phyloP scores from a whole-genome alignment of 2,797 vertebrate genomes.

The Cyclopterus lumpus region DNA sequence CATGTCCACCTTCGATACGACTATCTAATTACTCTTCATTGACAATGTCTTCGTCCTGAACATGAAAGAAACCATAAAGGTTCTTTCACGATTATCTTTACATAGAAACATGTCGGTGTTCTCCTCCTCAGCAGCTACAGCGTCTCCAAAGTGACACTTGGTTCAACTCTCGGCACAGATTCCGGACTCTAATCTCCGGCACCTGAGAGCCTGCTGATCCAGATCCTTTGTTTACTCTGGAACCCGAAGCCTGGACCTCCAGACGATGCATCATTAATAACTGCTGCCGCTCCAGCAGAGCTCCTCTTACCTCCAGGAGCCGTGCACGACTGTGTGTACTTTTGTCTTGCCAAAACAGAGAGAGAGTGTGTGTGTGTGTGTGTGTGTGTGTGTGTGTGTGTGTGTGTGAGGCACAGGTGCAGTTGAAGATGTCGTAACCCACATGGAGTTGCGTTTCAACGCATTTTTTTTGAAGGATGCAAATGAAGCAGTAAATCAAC shows the following conservation, averaged over 20 bases:
- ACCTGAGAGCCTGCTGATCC: constrained; percentile 17
- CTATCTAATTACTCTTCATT: no score
- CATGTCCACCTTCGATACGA: no score
- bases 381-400: not conserved
- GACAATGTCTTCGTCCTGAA: no score
- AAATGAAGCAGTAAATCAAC: constrained; percentile 64
- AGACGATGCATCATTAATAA: constrained; percentile 18
- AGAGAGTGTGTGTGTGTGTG: not conserved
- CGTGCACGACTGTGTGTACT: not conserved
- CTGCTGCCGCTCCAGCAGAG: not conserved
- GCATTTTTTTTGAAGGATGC: constrained; percentile 52
- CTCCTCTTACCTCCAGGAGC: constrained; percentile 23
- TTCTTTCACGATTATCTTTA: no score
- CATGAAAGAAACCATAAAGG: no score
- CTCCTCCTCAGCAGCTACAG: no score
- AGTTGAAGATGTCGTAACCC: constrained; percentile 23
- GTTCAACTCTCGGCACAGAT: constrained; percentile 28
- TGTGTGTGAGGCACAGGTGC: constrained; percentile 32
- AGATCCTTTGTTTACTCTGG: constrained; percentile 27
- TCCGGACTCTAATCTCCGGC: constrained; percentile 25
- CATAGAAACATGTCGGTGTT: no score
- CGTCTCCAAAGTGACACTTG: no score
- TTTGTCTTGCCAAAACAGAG: not conserved
- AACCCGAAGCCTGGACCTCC: constrained; percentile 8
- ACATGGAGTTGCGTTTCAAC: constrained; percentile 45